phyloP scores from a whole-genome alignment of 2,797 vertebrate genomes.

The Phrynocephalus vlangalii region DNA sequence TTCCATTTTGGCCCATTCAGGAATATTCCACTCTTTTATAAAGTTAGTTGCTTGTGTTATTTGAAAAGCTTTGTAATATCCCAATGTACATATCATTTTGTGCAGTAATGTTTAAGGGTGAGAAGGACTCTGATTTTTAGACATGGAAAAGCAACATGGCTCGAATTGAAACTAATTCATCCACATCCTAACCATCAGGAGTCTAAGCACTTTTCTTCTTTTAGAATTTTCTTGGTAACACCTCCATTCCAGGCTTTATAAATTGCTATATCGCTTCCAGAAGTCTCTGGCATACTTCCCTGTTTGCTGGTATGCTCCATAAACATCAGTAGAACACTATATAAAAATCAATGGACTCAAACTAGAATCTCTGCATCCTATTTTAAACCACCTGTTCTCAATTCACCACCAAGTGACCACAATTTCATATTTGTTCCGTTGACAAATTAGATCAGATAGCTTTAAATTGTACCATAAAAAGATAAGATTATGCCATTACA shows the following conservation, averaged over 20 bases:
- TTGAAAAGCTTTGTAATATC: no score
- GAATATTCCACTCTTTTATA: no score
- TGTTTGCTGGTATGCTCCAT: neutral
- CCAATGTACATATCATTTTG: no score
- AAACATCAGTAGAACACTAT: neutral
- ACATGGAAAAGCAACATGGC: neutral
- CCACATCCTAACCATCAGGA: neutral
- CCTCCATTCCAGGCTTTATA: neutral
- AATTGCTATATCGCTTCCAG: neutral
- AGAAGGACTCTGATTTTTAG: neutral
- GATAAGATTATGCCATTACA: constrained; percentile 6
- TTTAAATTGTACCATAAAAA: neutral
- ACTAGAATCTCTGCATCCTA: neutral
- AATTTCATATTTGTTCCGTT: neutral
- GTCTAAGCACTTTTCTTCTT: neutral
- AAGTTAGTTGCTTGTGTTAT: no score
- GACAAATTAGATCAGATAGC: constrained; percentile 13
- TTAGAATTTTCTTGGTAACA: neutral
- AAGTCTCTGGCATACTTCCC: neutral
- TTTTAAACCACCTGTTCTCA: neutral
- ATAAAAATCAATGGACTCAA: neutral
- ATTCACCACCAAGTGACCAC: neutral
- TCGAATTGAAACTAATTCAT: neutral
- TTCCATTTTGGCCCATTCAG: no score
- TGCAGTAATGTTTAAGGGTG: neutral